These are phyloP conservation scores for Intoshia linei DNA, from an alignment of 1,140 invertebrate species.

Conservation along the genomic window DNA sequence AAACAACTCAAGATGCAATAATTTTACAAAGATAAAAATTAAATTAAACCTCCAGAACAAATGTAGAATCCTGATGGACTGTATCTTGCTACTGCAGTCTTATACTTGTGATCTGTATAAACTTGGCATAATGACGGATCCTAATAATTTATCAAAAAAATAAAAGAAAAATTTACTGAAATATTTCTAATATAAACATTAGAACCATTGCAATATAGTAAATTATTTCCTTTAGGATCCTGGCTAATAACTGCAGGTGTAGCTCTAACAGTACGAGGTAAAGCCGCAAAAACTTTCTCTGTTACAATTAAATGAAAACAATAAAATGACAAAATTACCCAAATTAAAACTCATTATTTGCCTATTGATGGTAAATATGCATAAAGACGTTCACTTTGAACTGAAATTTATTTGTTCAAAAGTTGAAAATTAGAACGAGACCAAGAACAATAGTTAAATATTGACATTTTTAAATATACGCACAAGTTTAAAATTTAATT, in stretches of 20 bases:
- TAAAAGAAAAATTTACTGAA: constrained; percentile 31
- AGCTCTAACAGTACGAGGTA: constrained; percentile 62
- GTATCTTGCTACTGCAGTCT: constrained; percentile 79
- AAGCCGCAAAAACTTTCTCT: constrained; percentile 35
- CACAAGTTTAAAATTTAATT: too few species aligned
- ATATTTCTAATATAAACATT: constrained; percentile 85
- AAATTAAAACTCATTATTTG: too few species aligned
- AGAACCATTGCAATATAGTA: constrained; percentile 81
- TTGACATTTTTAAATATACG: too few species aligned
- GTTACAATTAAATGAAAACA: constrained; percentile 8
- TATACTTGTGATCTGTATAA: constrained; percentile 75
- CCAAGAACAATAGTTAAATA: too few species aligned
- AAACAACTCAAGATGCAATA: too few species aligned
- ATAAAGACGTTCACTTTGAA: too few species aligned
- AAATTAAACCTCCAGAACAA: constrained; percentile 52
- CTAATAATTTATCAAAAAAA: constrained; percentile 25
- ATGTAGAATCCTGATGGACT: constrained; percentile 93
- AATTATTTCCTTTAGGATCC: constrained; percentile 81
- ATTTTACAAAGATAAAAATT: too few species aligned
- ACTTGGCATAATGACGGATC: constrained; percentile 63
- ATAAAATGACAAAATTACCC: too few species aligned
- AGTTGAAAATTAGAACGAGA: too few species aligned
- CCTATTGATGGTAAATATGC: too few species aligned
- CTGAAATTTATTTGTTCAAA: too few species aligned
- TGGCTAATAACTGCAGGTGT: constrained; percentile 59